Evolutionary conservation across 2,888 invertebrate species (phyloP).

Genomic region (Psylliodes chrysocephalus): DNA sequence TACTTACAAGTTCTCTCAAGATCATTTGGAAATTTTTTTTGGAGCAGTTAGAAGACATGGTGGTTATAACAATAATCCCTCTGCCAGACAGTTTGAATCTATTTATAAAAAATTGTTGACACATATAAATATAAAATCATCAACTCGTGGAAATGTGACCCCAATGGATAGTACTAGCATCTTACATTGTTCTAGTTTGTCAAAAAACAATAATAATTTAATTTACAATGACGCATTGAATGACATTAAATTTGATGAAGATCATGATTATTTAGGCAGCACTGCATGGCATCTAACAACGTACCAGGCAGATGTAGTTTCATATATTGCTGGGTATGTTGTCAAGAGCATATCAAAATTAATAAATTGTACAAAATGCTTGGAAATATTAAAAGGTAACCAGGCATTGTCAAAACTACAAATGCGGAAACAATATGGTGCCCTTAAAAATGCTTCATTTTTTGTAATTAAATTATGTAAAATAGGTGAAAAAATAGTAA

Average conservation of each 20-base stretch:
- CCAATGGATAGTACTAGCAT: not conserved
- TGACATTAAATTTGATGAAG: too few species aligned
- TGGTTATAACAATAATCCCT: too few species aligned
- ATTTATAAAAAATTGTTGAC: not conserved
- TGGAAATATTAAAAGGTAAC: too few species aligned
- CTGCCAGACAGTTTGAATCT: too few species aligned
- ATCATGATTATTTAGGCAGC: too few species aligned
- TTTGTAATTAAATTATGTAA: not conserved
- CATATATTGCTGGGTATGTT: not conserved
- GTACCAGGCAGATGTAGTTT: not conserved
- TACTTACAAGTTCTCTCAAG: slow-evolving; percentile 9
- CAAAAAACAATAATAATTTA: not conserved
- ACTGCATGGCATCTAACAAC: too few species aligned
- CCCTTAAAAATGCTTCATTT: not conserved
- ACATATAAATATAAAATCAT: not conserved
- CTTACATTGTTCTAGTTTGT: not conserved
- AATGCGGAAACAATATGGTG: not conserved
- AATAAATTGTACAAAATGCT: too few species aligned
- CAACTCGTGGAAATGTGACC: not conserved
- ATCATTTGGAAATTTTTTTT: too few species aligned
- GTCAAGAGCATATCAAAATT: too few species aligned
- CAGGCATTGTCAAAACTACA: not conserved
- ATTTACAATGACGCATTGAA: not conserved
- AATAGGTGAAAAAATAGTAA: not conserved
- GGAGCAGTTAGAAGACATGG: too few species aligned